Percentiles rank a stretch among this genome's conserved stretches.
phyloP scores from a whole-genome alignment of 2,113 vertebrate species.

The Myanophis thanlyinensis region DNA sequence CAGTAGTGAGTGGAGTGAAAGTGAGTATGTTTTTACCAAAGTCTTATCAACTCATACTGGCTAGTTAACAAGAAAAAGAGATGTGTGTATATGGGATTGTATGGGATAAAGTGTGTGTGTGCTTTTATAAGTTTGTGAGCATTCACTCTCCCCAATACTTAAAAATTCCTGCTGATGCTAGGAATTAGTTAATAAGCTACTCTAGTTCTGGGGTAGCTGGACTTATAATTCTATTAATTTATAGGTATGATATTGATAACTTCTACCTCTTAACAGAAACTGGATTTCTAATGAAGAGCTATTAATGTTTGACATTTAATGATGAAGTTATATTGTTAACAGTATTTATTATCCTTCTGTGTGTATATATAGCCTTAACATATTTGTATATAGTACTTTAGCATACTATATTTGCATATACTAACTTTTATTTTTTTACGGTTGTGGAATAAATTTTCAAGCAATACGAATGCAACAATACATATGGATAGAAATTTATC shows the following conservation, averaged over 20 bases:
- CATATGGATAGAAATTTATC: neutral
- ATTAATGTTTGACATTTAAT: neutral
- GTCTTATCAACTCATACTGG: neutral
- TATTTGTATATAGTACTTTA: neutral
- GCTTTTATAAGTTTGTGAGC: neutral
- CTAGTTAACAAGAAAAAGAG: neutral
- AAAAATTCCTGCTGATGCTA: too few species aligned
- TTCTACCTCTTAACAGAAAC: neutral
- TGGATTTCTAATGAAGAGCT: neutral
- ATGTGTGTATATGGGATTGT: neutral
- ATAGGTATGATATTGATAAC: neutral
- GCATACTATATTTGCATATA: neutral
- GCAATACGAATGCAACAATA: neutral
- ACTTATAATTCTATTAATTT: neutral
- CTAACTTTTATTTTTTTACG: neutral
- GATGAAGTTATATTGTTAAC: neutral
- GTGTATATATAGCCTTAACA: neutral
- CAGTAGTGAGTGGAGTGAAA: neutral
- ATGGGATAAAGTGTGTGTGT: neutral
- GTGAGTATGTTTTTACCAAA: neutral
- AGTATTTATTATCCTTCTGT: neutral
- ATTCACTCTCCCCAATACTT: neutral
- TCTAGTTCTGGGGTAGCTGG: too few species aligned
- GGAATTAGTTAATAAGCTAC: too few species aligned
- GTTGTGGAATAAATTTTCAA: neutral